Percentiles rank a stretch among this genome's conserved stretches.
phyloP scores from a whole-genome alignment of 2,113 vertebrate species.

The Choloepus hoffmanni region DNA sequence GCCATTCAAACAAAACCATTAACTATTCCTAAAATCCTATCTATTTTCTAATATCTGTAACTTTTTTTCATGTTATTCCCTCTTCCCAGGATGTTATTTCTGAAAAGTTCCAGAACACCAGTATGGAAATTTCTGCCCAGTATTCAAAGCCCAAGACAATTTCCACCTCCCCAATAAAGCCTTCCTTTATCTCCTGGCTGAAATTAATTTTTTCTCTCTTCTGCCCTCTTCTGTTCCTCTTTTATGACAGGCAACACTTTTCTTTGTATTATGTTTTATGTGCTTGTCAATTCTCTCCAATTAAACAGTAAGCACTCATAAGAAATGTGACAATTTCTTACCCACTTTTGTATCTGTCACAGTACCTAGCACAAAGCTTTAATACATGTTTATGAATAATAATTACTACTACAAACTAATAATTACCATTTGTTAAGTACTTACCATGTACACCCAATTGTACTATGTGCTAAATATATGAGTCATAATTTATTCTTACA shows the following conservation, averaged over 20 bases:
- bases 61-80: not conserved
- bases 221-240: not conserved
- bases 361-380: not conserved
- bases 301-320: not conserved
- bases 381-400: not conserved
- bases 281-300: slow-evolving; percentile 2
- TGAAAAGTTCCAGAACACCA: not conserved
- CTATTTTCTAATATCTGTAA: slow-evolving; percentile 21
- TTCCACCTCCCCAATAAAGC: not conserved
- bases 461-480: not conserved
- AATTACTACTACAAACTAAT: slow-evolving; percentile 18
- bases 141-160: slow-evolving; percentile 32
- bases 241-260: slow-evolving; percentile 1
- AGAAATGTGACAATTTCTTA: slow-evolving; percentile 43
- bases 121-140: slow-evolving; percentile 12
- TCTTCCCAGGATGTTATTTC: not conserved
- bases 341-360: not conserved
- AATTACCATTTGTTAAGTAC: not conserved
- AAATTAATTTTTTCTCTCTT: slow-evolving; percentile 48
- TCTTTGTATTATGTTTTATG: slow-evolving; percentile 26
- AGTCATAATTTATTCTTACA: slow-evolving; percentile 11
- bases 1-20: not conserved
- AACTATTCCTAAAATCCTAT: not conserved
- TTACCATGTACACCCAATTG: not conserved
- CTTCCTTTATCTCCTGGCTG: not conserved